Base-by-base conservation (phyloP, 2,888 invertebrate species). In the Anthophora plumipes region DNA sequence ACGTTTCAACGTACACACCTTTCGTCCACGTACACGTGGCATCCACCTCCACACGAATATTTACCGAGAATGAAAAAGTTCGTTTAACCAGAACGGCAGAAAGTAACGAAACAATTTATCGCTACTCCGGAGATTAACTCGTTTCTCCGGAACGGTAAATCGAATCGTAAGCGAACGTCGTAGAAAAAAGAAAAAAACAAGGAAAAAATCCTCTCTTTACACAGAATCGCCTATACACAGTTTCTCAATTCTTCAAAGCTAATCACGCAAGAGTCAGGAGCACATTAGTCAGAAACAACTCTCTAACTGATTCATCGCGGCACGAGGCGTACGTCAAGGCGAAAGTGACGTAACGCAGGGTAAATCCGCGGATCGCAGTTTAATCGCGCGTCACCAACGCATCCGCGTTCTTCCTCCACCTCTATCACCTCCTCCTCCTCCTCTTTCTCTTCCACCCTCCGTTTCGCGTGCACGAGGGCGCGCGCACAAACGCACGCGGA, bases 401-500 rank as follows among this genome's bases (percentile, higher is more conserved):
- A 25, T 79, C 69, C 41, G 64, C 20, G 9, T 39, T n/a, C 43
- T 43, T 25, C 55, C 5, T 48, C 8, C 12, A 11, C 31, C 9
- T n/a, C 43, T 43, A 22, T 43, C 5, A 37, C 8, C 12, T 9
- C 31, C 9, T 12, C 3, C 17, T 46, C 2, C 31, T 7, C 20
- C 11, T 11, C 43, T 1, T 12, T 17, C 25, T 17, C 37, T 17
- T 37, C 39, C 25, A 55, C 48, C 8, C n/a, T 39, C 6, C 37
- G 54, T 22, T 17, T 46, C 48, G 61, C 22, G 46, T n/a, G 37
- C 39, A 48, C 71, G 63, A 57, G 52, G 39, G 57, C 54, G 70
- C 61, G 61, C 61, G 73, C 73, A 59, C 54, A 46, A 60, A 71
- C 76, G 64, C 74, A 37, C 77, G 87, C 85, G 84, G 89, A 88